Evolutionary conservation across 1,140 invertebrate genomes (phyloP), one percentile per base, ranked within the genome.

Genomic region (Brachionus asplanchnoidis): DNA sequence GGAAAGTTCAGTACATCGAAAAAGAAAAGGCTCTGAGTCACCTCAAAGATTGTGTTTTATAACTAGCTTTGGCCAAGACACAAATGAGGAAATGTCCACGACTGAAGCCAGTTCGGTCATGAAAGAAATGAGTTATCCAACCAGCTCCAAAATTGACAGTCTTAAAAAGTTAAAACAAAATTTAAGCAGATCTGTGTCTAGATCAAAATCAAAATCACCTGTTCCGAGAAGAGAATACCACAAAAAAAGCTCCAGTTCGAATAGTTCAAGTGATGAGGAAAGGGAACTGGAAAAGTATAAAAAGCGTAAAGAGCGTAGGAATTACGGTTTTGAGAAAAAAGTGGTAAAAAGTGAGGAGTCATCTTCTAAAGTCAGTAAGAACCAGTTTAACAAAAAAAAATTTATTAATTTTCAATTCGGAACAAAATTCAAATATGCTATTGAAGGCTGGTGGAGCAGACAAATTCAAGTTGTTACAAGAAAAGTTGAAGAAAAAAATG

Each of bases 401-500:
- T 9, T 56, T 60, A 17, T 40, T 53, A 14, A 32, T 26, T 32
- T 36, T 80, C 32, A 36, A 36, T 36, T 36, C 32, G 32, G 32
- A 36, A 36, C 32, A 36, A 36, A 36, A 46, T n/a, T 80, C 32
- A 56, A 56, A 78, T 28, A 23, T 46, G 17, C 5, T 56, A 44
- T 82, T 36, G 11, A 36, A 82, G 79, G 53, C 7, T 68, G 23
- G 12, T 36, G 50, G 20, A 65, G 2, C 32, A 42, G 17, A 42
- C 26, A 44, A 44, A 44, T 73, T 73, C 68, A 73, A 42, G 23
- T 46, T 42, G 23, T 14, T 60, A 23, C 46, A 80, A 56, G 77
- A 82, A 46, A 82, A 82, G 28, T n/a, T 82, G 8, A 82, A 68
- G 36, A 68, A 82, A 65, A 82, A 82, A 82, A 82, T 82, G 79